Evolutionary conservation across 2,797 vertebrate genomes (phyloP), one percentile per base, ranked within the genome.

Genomic region (Hypotaenidia okinawae): DNA sequence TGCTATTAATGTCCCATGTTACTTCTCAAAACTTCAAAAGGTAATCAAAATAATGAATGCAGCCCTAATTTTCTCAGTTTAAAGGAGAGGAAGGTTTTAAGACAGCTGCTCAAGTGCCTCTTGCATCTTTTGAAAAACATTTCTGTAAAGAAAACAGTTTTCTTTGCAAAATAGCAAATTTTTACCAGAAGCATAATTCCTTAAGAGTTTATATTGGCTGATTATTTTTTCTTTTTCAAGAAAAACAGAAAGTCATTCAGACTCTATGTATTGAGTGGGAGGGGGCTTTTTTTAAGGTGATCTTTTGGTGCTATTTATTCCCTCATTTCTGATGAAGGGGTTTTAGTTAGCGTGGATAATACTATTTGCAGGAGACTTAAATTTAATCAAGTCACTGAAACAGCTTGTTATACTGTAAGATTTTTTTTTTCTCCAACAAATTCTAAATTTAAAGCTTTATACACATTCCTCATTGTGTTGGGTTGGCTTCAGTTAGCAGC

Each of bases 311-410:
- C 52, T 78, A 21, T 49, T 70, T 88, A 33, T 63, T 81, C 84
- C 88, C 33, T 88, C 13, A 41, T 67, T 78, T 67, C 76, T 0
- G 0, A 8, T 25, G 5, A 77, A 78, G 30, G 35, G 32, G 10
- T 86, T 92, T 88, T 68, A 85, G 33, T 93, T 86, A 76, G 25
- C 39, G 45, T 86, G 59, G 91, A 49, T 79, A 72, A 75, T 91
- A 25, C 63, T 86, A 62, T 74, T 81, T 94, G 27, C 54, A 47
- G 69, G 68, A 84, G 68, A 89, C 43, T 73, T 74, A 47, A 70
- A 67, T 85, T 80, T 80, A 64, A 68, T 80, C 45, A 83, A 66
- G 14, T 67, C n/a, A 66, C 45, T 69, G 49, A 77, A 93, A 43
- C 41, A 57, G 18, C 33, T 63, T 86, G 28, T 73, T 80, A 62